A percentile compares a stretch with the other conserved stretches of the same genome.
Evolutionary conservation across 2,888 invertebrate species (phyloP).

Genomic region (Lepidonotus clava): DNA sequence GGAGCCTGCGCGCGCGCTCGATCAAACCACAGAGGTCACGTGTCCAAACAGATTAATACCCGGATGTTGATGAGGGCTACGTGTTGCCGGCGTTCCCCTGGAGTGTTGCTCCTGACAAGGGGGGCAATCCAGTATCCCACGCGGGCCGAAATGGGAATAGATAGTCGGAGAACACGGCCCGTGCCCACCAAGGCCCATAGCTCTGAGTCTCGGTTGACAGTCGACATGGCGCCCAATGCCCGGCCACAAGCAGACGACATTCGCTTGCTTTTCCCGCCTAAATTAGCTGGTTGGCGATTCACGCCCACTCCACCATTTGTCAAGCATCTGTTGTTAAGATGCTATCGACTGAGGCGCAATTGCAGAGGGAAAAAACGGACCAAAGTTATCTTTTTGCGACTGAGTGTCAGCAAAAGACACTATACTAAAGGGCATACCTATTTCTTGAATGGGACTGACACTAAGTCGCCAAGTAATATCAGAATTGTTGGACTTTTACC

Average conservation of each 20-base stretch:
- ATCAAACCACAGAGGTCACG: slow-evolving; percentile 36
- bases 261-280: not conserved
- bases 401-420: too few species aligned
- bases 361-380: too few species aligned
- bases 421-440: too few species aligned
- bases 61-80: not conserved
- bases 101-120: not conserved
- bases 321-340: too few species aligned
- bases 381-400: too few species aligned
- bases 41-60: slow-evolving; percentile 35
- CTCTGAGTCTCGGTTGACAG: not conserved
- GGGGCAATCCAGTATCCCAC: not conserved
- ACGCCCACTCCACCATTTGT: not conserved
- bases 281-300: not conserved
- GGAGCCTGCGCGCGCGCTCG: not conserved
- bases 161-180: not conserved
- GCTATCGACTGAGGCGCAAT: too few species aligned
- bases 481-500: too few species aligned
- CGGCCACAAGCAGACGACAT: slow-evolving; percentile 3
- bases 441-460: too few species aligned
- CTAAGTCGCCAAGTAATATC: too few species aligned
- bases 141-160: not conserved
- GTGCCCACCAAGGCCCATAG: not conserved
- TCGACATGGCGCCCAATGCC: not conserved
- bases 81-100: not conserved